Evolutionary conservation across 2,113 vertebrate species (phyloP).

Genomic region (Syrmaticus mikado): DNA sequence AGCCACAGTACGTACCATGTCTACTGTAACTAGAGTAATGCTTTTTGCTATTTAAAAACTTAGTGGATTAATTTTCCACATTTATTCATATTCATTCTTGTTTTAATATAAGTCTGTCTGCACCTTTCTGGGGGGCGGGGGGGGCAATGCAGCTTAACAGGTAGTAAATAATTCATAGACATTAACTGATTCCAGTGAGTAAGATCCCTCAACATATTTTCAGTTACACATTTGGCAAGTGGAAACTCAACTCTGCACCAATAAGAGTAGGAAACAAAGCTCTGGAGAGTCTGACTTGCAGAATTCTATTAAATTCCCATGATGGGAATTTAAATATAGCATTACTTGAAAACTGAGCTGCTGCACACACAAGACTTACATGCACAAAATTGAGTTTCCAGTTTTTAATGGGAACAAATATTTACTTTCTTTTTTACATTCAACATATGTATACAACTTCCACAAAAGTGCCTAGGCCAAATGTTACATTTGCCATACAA

Average conservation of each 20-base stretch:
- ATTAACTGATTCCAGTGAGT: not conserved
- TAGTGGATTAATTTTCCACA: not conserved
- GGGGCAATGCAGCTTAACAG: not conserved
- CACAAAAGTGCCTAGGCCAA: not conserved
- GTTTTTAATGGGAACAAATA: not conserved
- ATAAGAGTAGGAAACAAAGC: not conserved
- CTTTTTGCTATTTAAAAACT: not conserved
- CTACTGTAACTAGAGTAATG: conserved; percentile 15
- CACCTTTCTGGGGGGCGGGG: no score
- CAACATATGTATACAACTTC: rapidly evolving
- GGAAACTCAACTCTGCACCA: not conserved
- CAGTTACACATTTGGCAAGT: not conserved
- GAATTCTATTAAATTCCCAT: not conserved
- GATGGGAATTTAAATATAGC: not conserved
- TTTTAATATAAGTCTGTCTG: not conserved
- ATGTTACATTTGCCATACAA: not conserved
- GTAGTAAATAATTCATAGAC: not conserved
- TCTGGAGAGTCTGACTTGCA: not conserved
- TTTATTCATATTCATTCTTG: not conserved
- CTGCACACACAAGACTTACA: not conserved
- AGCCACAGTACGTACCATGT: rapidly evolving
- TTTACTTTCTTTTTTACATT: not conserved
- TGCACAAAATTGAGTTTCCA: not conserved
- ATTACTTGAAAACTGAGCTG: not conserved
- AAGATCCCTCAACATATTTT: not conserved